phyloP scores from a whole-genome alignment of 2,797 vertebrate species.

The Pseudopleuronectes americanus region DNA sequence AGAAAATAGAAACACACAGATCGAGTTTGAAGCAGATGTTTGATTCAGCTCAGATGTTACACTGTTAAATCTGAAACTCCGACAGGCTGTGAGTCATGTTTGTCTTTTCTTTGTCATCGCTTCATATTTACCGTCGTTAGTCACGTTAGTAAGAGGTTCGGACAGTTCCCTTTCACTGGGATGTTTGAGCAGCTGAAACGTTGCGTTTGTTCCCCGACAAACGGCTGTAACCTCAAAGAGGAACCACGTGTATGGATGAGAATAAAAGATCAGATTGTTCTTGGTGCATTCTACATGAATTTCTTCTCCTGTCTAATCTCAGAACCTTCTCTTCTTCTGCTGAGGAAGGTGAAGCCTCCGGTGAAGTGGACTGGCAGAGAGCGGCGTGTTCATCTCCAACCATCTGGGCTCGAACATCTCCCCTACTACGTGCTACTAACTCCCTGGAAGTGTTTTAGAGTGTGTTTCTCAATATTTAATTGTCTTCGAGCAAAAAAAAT shows the following conservation, averaged over 20 bases:
- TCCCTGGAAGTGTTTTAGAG: constrained; percentile 18
- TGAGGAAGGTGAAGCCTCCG: constrained; percentile 53
- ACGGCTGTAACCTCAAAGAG: constrained; percentile 18
- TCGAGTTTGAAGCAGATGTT: constrained; percentile 5
- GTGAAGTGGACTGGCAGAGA: constrained; percentile 59
- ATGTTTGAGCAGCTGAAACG: constrained; percentile 72
- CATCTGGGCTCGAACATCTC: constrained; percentile 64
- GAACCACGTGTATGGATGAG: constrained; percentile 3
- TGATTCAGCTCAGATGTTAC: constrained; percentile 35
- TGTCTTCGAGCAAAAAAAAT: constrained; percentile 15
- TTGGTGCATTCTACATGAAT: neutral
- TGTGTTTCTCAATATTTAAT: neutral
- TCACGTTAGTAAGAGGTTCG: constrained; percentile 54
- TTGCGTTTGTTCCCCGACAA: constrained; percentile 32
- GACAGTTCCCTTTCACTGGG: constrained; percentile 39
- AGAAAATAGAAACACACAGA: neutral
- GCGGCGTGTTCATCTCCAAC: constrained; percentile 58
- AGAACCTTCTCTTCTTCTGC: constrained; percentile 37
- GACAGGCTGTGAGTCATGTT: constrained; percentile 37
- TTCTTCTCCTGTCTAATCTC: constrained; percentile 24
- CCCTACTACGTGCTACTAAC: constrained; percentile 22
- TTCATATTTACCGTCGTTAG: constrained; percentile 54
- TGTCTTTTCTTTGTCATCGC: constrained; percentile 61
- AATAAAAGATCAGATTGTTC: constrained; percentile 9
- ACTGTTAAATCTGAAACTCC: constrained; percentile 20